Base-by-base conservation (phyloP, 2,888 invertebrate genomes). In the Strigamia maritima region DNA sequence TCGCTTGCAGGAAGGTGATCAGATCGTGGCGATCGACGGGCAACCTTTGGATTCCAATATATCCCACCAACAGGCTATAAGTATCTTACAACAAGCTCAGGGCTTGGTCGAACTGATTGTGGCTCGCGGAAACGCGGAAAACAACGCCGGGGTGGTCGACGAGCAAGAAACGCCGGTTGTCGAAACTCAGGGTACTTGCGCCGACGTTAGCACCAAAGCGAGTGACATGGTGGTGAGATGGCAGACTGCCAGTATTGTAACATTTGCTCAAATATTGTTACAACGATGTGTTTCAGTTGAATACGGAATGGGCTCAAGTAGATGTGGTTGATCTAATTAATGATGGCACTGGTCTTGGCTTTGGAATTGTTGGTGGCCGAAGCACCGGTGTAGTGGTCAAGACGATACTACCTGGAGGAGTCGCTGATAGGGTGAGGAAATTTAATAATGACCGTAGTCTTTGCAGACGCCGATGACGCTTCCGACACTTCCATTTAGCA, bases 301-400 rank as follows among this genome's bases (percentile, higher is more conserved):
- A 95, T 88, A 98, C 98, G 87, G 98, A 98, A 90, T 98, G 97
- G 97, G 97, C 97, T 84, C 98, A 98, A 90, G 96, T 99, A 83
- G 98, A 99, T 89, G 94, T 97, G 80, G 96, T 99, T 83, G 97
- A 98, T 86, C 89, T 99, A 82, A 92, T 97, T 75, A 98, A 98
- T 87, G 98, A 98, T 90, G 98, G 97, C 81, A 94, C 96, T 80
- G 98, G 98, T 38, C 90, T 99, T 83, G 99, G 99, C 54, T 99
- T 99, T 88, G 99, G 98, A 83, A 99, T 99, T 84, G 97, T 99
- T 84, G 98, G 98, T 12, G 89, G 89, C 49, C 91, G 97, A 83
- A 96, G 96, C 82, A 97, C 98, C 82, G 98, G 99, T 7, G 98
- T 99, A n/a, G 98, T 99, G 81, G 98, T 99, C 16, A 99, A 99